Evolutionary conservation across 1,140 invertebrate species (phyloP).

Genomic region (Periplaneta americana): DNA sequence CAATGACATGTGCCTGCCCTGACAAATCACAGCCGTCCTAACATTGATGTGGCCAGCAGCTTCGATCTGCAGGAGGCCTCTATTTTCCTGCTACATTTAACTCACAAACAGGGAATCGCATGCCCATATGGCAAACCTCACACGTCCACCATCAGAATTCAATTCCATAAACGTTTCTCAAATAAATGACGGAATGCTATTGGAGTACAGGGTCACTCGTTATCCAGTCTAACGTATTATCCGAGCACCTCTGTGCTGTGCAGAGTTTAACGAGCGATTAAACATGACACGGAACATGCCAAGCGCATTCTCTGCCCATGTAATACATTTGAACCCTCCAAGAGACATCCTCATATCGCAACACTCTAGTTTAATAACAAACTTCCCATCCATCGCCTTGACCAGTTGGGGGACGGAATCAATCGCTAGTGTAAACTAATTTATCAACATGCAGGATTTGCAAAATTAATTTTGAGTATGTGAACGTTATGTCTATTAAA

Average conservation of each 20-base stretch:
- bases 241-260: too few species aligned
- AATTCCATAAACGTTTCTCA: background rate
- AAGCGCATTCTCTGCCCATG: background rate
- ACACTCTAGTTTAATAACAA: background rate
- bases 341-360: background rate
- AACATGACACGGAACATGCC: background rate
- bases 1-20: too few species aligned
- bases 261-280: background rate
- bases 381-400: background rate
- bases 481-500: too few species aligned
- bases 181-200: background rate
- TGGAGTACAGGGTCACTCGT: background rate
- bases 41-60: too few species aligned
- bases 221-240: background rate
- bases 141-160: background rate
- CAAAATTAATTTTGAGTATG: background rate
- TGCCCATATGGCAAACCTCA: too few species aligned
- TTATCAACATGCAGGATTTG: background rate
- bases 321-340: background rate
- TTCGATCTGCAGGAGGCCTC: too few species aligned
- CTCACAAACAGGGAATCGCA: background rate
- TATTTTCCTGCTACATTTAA: background rate
- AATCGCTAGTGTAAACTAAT: background rate
- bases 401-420: background rate
- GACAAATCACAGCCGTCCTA: too few species aligned